A percentile compares a stretch with the other conserved stretches of the same genome.
phyloP scores from a whole-genome alignment of 1,140 invertebrate species.

The Solen grandis region DNA sequence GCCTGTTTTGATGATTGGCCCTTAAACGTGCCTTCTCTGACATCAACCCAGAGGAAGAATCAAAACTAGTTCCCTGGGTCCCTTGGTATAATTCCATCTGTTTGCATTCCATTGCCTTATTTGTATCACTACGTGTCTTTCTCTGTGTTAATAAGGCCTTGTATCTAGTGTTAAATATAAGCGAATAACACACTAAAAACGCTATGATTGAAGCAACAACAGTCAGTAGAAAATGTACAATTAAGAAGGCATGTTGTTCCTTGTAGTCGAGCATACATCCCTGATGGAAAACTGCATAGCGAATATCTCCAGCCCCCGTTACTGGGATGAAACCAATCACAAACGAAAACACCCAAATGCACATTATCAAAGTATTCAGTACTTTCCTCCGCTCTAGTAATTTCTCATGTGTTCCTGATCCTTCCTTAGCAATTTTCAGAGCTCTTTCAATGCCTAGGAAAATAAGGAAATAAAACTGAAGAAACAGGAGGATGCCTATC shows the following conservation, averaged over 20 bases:
- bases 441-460: conserved; percentile 28
- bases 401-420: neutral
- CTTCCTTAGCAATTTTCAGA: conserved; percentile 11
- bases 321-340: conserved; percentile 7
- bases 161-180: conserved; percentile 29
- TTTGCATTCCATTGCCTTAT: neutral
- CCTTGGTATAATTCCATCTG: neutral
- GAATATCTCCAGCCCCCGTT: conserved; percentile 6
- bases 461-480: conserved; percentile 20
- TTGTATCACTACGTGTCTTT: too few species aligned
- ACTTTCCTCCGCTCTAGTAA: conserved; percentile 13
- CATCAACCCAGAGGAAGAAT: neutral
- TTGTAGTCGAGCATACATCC: conserved; percentile 37
- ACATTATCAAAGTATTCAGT: neutral
- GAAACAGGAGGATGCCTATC: conserved; percentile 23
- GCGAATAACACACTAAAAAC: conserved; percentile 4
- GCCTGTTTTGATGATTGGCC: too few species aligned
- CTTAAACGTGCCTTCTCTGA: neutral
- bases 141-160: neutral
- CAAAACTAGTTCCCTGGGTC: neutral
- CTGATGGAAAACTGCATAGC: conserved; percentile 27
- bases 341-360: neutral
- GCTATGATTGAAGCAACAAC: neutral
- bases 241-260: neutral
- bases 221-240: conserved; percentile 32